These are phyloP conservation scores for Zaprionus capensis DNA, from an alignment of 1,140 invertebrate species.

Conservation along the genomic window DNA sequence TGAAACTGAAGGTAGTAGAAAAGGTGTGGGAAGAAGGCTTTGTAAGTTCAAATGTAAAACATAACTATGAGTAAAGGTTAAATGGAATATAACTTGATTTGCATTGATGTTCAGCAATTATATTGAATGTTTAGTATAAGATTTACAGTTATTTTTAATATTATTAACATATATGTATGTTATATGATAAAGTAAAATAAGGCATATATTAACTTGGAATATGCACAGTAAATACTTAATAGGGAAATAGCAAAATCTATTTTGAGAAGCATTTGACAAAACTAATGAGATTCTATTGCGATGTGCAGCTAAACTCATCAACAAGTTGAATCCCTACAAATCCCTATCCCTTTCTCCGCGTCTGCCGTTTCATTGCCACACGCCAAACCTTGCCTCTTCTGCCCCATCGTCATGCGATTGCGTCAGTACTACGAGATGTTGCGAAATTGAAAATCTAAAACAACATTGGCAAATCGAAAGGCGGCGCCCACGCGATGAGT, in stretches of 20 bases:
- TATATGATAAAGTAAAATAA: too few species aligned
- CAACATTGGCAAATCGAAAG: slow-evolving; percentile 32
- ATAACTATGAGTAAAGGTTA: too few species aligned
- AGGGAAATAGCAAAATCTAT: background rate
- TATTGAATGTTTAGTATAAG: too few species aligned
- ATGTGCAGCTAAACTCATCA: slow-evolving; percentile 11
- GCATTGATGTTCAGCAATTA: too few species aligned
- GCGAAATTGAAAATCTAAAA: slow-evolving; percentile 67
- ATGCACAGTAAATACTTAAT: too few species aligned
- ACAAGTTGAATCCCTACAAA: slow-evolving; percentile 35
- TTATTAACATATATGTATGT: too few species aligned
- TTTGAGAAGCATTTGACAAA: background rate
- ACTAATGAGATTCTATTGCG: slow-evolving; percentile 4
- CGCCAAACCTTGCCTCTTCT: slow-evolving; percentile 24
- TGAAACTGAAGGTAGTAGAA: too few species aligned
- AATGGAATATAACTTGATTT: too few species aligned
- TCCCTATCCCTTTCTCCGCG: background rate
- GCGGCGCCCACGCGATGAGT: background rate
- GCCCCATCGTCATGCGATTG: slow-evolving; percentile 54
- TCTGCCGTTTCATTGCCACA: slow-evolving; percentile 21
- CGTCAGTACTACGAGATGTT: slow-evolving; percentile 55
- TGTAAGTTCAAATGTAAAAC: too few species aligned
- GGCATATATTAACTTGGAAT: too few species aligned
- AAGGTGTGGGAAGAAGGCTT: background rate
- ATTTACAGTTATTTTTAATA: too few species aligned